Evolutionary conservation across 2,797 vertebrate species (phyloP), one percentile per base, ranked within the genome.

Genomic region (Onychomys leucogaster): DNA sequence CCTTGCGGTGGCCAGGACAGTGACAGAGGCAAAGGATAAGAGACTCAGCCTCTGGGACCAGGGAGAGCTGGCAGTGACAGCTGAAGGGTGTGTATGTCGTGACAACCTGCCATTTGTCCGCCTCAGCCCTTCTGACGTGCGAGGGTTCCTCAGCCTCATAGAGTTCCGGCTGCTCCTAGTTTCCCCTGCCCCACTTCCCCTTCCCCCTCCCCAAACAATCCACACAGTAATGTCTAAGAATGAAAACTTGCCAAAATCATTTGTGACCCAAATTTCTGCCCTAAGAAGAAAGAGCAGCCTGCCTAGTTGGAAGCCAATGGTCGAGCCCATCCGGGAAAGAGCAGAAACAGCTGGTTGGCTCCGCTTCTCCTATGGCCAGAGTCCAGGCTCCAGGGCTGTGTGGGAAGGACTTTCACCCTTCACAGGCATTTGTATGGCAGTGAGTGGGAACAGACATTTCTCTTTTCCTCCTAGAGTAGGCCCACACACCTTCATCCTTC

Each of bases 211-310:
- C 25, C 52, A 90, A 46, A 96, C 89, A 94, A 89, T 95, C 82
- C 55, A 82, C 89, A 95, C 91, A 94, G 37, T 73, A 92, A 92
- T 6, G 9, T 83, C 94, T 95, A 95, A 98, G 91, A 95, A 95
- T 94, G 80, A 97, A 84, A 77, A 90, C 96, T 92, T 95, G 95
- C 97, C 97, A 97, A 91, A 92, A 94, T 85, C 3, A 0, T 95
- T 93, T 95, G 87, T 96, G 96, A 97, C 97, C 97, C 96, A 97
- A 94, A 97, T 98, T 94, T 96, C 96, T 90, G 67, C 89, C 95
- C 95, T 37, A 55, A 95, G 97, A 90, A 96, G 55, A 97, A 88
- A 96, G 49, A 97, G 81, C 80, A 67, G 81, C 90, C 92, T 95
- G 92, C 92, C 92, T 97, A 77, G 55, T 95, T 97, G 95, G 94